Percentiles rank a stretch among this genome's conserved stretches.
Evolutionary conservation across 2,888 invertebrate species (phyloP).

Genomic region (Rhagonycha fulva): DNA sequence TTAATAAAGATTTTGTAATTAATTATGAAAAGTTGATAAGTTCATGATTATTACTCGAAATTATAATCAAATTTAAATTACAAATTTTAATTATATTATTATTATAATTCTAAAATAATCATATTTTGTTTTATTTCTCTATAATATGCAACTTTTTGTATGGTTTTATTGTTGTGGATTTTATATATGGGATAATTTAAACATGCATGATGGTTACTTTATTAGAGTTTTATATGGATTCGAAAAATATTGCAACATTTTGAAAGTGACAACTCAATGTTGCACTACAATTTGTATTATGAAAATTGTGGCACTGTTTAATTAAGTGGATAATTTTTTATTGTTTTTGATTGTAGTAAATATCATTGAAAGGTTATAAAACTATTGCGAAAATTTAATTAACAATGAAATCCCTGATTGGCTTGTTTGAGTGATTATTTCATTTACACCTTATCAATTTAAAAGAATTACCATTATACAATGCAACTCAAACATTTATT

Average conservation of each 20-base stretch:
- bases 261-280: slow-evolving; percentile 4
- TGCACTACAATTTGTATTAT: not conserved
- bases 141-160: not conserved
- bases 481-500: not conserved
- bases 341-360: not conserved
- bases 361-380: not conserved
- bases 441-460: not conserved
- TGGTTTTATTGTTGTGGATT: not conserved
- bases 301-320: not conserved
- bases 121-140: not conserved
- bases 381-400: not conserved
- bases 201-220: not conserved
- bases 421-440: not conserved
- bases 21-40: not conserved
- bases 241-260: not conserved
- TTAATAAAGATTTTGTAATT: not conserved
- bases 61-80: not conserved
- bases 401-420: not conserved
- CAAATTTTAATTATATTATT: not conserved
- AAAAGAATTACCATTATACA: not conserved
- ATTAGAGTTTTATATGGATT: not conserved
- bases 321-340: not conserved
- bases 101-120: not conserved
- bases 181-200: not conserved
- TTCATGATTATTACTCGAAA: not conserved